Percentiles rank a stretch among this genome's conserved stretches.
These are phyloP conservation scores for Anthopleura xanthogrammica DNA, from an alignment of 92 coral and sea anemone species.

Conservation along the genomic window DNA sequence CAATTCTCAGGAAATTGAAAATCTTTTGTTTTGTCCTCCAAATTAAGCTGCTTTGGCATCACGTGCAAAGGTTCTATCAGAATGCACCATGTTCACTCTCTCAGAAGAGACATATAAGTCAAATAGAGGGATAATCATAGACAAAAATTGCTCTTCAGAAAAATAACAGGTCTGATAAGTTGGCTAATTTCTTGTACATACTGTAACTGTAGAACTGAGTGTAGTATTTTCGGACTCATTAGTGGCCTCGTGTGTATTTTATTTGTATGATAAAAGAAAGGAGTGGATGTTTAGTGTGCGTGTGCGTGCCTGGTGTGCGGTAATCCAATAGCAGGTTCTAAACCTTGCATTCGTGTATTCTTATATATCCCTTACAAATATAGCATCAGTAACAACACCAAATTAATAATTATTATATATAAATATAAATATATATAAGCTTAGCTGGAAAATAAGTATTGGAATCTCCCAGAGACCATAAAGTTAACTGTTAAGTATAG, in stretches of 20 bases:
- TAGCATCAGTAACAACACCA: neutral
- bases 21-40: no score
- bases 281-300: neutral
- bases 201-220: neutral
- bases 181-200: neutral
- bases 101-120: neutral
- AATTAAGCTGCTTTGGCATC: no score
- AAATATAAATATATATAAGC: conserved; percentile 2
- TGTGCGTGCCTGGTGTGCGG: neutral
- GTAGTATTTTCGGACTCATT: neutral
- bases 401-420: neutral
- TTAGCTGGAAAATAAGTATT: conserved; percentile 1
- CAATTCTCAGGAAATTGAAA: no score
- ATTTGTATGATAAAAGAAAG: neutral
- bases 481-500: neutral
- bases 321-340: neutral
- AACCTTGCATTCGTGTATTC: neutral
- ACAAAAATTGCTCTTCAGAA: neutral
- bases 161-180: neutral
- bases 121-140: neutral
- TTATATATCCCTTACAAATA: neutral
- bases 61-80: no score
- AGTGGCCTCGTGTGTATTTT: neutral
- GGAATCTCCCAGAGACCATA: conserved; percentile 4
- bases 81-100: no score